Evolutionary conservation across 2,888 invertebrate genomes (phyloP).

Genomic region (Orchesellides sinensis): DNA sequence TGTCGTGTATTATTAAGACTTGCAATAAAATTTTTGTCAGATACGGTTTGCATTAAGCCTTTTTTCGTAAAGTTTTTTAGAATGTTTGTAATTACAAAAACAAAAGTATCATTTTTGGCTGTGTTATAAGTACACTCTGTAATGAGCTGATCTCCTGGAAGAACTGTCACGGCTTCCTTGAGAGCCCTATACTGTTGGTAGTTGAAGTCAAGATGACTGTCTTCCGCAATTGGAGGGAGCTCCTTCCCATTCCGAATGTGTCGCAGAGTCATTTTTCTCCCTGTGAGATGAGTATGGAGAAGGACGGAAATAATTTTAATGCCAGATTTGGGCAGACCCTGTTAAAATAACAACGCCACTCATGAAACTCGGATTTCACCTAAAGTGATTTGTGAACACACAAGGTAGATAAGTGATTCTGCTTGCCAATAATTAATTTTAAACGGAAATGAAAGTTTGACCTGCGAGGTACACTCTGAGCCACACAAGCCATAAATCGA

Average conservation of each 20-base stretch:
- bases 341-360: too few relatives aligned
- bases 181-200: conserved; percentile 90
- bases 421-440: not conserved
- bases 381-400: not conserved
- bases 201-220: conserved; percentile 90
- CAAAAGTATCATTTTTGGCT: conserved; percentile 83
- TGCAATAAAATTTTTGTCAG: not conserved
- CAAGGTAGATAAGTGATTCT: not conserved
- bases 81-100: conserved; percentile 78
- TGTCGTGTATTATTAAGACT: too few relatives aligned
- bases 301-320: conserved; percentile 89
- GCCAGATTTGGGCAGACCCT: conserved; percentile 77
- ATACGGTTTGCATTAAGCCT: too few relatives aligned
- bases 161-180: conserved; percentile 84
- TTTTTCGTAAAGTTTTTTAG: too few relatives aligned
- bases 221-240: conserved; percentile 86
- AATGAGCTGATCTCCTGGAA: conserved; percentile 88
- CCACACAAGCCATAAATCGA: conserved; percentile 90
- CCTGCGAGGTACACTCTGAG: conserved; percentile 85
- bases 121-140: conserved; percentile 91
- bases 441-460: not conserved
- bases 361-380: not conserved
- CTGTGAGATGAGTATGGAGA: conserved; percentile 89
- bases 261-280: conserved; percentile 85
- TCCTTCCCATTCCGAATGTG: conserved; percentile 88